Base-by-base conservation (phyloP, 1,140 invertebrate genomes). In the Drosophila novamexicana region DNA sequence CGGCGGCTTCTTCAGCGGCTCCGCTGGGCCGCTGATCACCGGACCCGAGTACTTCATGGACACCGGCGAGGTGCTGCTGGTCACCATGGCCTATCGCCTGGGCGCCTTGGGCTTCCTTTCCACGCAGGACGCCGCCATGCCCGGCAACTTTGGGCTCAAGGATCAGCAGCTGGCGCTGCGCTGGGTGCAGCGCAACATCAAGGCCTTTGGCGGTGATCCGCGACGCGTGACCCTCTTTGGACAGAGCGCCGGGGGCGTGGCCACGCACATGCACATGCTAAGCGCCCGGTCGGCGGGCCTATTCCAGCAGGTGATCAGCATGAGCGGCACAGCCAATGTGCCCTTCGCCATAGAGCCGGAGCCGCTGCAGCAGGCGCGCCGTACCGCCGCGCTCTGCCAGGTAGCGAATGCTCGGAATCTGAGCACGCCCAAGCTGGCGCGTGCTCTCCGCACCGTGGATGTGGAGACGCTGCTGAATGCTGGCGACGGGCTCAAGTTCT, bases 241-340 rank as follows among this genome's bases (percentile, higher is more conserved):
- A 7, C 93, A 94, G 52, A 94, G 93, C 64, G 93, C 94, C 7
- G 95, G 95, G 0, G 95, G 93, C 2, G 75, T 93, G 6, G 83
- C 92, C 12, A 92, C 93, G 12, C 92, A 93, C 47, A 81, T 93
- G 75, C 93, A 93, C 53, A 89, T 93, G 69, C 59, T 94, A 34
- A 93, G 93, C 29, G 79, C 91, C 16, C 70, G 86, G 5, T 93
- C 93, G 10, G 68, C 65, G 57, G 93, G 80, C 9, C 77, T 94
- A 0, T 95, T 95, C 77, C 93, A 93, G 18, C 81, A 91, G 14
- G 93, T 90, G 1, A 94, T 95, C 32, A 91, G 93, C 36, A 92
- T 94, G 92, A 94, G 94, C 81, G 95, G 95, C 32, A 94, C 94
- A 3, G 95, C 95, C 9, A 90, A 95, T 37, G 93, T 93, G 70